phyloP scores from a whole-genome alignment of 2,888 invertebrate species.

The Autographa gamma region DNA sequence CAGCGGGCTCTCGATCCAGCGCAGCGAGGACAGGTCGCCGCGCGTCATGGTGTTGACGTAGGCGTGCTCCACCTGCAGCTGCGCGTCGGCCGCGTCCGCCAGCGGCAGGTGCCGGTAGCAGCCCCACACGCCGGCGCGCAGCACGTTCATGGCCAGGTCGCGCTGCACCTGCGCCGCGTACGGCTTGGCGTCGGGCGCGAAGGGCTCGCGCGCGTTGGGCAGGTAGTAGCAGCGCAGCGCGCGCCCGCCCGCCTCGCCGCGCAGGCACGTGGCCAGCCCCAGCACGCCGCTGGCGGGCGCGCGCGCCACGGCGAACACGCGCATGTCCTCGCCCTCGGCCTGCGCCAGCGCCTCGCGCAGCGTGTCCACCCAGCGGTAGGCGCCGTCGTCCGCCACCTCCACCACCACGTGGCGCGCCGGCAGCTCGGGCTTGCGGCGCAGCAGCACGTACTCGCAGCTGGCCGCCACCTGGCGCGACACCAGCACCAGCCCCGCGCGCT shows the following conservation, averaged over 20 bases:
- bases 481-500: constrained; percentile 74
- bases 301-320: constrained; percentile 92
- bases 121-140: constrained; percentile 95
- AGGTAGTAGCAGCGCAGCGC: constrained; percentile 93
- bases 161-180: constrained; percentile 91
- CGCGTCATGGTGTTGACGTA: constrained; percentile 97
- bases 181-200: constrained; percentile 88
- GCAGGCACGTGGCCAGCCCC: constrained; percentile 97
- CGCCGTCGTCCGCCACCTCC: constrained; percentile 90
- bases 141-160: constrained; percentile 96
- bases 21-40: constrained; percentile 97
- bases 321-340: constrained; percentile 88
- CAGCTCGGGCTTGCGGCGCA: constrained; percentile 87
- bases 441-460: constrained; percentile 90
- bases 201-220: constrained; percentile 90
- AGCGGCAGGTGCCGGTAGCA: constrained; percentile 94
- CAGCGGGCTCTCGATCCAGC: constrained; percentile 96
- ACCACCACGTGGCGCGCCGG: constrained; percentile 86
- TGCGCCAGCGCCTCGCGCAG: constrained; percentile 93
- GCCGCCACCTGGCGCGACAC: constrained; percentile 89
- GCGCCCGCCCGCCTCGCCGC: constrained; percentile 95
- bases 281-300: constrained; percentile 93
- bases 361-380: constrained; percentile 94
- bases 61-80: constrained; percentile 94
- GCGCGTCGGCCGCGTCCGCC: constrained; percentile 79